These are phyloP conservation scores for Drosophila aff. DNA, from an alignment of 1,140 invertebrate genomes.

Conservation along the genomic window DNA sequence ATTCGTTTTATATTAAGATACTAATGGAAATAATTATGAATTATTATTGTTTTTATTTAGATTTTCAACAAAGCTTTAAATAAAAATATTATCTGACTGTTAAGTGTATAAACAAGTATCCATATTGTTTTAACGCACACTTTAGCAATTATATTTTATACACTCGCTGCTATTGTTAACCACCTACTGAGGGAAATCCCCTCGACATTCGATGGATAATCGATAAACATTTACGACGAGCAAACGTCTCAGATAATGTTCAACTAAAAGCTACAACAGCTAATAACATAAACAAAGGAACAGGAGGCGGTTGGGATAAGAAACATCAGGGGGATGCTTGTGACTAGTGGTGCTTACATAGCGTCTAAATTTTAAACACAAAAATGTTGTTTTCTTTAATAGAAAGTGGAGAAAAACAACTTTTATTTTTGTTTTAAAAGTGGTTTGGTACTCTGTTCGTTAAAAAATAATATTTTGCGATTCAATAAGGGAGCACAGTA, in stretches of 20 bases:
- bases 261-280: conserved; percentile 64
- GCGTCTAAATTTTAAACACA: neutral
- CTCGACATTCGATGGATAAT: conserved; percentile 36
- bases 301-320: neutral
- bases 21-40: neutral
- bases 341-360: neutral
- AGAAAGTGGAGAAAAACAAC: neutral
- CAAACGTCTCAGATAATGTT: conserved; percentile 52
- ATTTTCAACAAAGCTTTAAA: neutral
- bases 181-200: conserved; percentile 31
- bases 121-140: conserved; percentile 24
- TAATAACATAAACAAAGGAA: conserved; percentile 69
- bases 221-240: conserved; percentile 58
- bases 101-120: conserved; percentile 2
- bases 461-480: neutral
- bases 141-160: conserved; percentile 35
- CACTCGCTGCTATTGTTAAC: neutral
- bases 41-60: neutral
- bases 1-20: neutral
- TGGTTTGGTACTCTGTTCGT: neutral
- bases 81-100: neutral
- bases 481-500: neutral
- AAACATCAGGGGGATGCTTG: neutral
- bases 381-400: too few species aligned
- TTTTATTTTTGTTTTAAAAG: neutral